Evolutionary conservation across 2,797 vertebrate genomes (phyloP), one percentile per base, ranked within the genome.

Genomic region (Tinamus major): DNA sequence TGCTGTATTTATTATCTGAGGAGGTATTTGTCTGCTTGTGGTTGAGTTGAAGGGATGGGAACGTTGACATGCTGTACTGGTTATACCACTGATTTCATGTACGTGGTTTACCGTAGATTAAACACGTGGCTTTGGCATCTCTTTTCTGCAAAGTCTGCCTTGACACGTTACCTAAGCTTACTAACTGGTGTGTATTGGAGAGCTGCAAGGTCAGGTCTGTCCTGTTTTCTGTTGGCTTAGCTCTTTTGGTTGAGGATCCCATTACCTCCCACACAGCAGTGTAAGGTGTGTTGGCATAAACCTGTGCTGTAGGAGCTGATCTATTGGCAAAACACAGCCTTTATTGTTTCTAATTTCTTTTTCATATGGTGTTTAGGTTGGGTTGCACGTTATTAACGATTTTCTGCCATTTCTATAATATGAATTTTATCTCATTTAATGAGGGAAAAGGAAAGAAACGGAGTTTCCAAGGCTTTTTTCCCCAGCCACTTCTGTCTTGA

Each of bases 151-250:
- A 70, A 69, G 39, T 46, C 56, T 87, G 78, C 59, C 70, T 77
- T 81, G 44, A 49, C 62, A 15, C 0, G 0, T 78, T 92, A 62
- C 82, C 67, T 87, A 26, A 89, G 62, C 23, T 67, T 65, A 10
- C 76, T 89, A 69, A 80, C 14, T 83, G 76, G 19, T 58, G 62
- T 80, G 71, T 87, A 5, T 18, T 39, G 59, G 69, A 68, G 67
- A 37, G 39, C 29, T 56, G 71, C 37, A 42, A 89, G 67, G 75
- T 68, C 71, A 70, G 49, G 10, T 62, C 70, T 88, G 55, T 79
- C 74, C 74, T 76, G 44, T 56, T 80, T 87, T 48, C 61, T 87
- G n/a, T 90, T 95, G 64, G 48, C 56, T 59, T 85, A 67, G 42
- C 56, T 77, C 39, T 49, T 49, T 49, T 49, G 48, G 23, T 49